A percentile compares a stretch with the other conserved stretches of the same genome.
Evolutionary conservation across 1,140 invertebrate genomes (phyloP).

Genomic region (Leptestheria dahalacensis): DNA sequence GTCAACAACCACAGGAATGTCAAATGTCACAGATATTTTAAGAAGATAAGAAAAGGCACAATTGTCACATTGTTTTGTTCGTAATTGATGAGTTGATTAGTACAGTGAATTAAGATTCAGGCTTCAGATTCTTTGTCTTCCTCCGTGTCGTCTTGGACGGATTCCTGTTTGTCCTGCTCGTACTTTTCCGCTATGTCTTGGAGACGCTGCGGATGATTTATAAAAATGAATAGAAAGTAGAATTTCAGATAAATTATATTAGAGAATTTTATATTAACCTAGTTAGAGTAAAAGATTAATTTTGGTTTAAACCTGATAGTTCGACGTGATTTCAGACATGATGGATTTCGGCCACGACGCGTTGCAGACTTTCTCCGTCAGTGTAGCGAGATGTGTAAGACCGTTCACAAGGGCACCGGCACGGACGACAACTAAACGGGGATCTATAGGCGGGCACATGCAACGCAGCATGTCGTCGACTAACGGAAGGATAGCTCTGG

Average conservation of each 20-base stretch:
- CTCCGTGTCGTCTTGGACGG: neutral
- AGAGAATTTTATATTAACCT: neutral
- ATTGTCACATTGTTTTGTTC: neutral
- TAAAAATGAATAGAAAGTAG: no score
- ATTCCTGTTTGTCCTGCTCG: neutral
- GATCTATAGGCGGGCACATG: constrained; percentile 56
- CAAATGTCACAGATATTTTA: neutral
- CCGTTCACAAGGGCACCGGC: constrained; percentile 48
- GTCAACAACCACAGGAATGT: no score
- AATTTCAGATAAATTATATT: no score
- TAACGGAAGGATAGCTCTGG: constrained; percentile 46
- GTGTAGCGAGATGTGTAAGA: constrained; percentile 47
- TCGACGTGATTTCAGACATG: neutral
- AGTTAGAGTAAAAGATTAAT: neutral
- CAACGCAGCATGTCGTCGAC: constrained; percentile 56
- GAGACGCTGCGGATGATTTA: no score
- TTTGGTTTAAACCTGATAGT: constrained; percentile 3
- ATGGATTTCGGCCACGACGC: constrained; percentile 2
- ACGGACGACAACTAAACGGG: constrained; percentile 49
- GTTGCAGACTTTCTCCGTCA: constrained; percentile 21
- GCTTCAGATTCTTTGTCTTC: neutral
- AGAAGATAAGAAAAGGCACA: neutral
- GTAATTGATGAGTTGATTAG: neutral
- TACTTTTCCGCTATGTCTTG: neutral
- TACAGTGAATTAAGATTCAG: neutral